Evolutionary conservation across 2,113 vertebrate genomes (phyloP).

Genomic region (Bothrops jararaca): DNA sequence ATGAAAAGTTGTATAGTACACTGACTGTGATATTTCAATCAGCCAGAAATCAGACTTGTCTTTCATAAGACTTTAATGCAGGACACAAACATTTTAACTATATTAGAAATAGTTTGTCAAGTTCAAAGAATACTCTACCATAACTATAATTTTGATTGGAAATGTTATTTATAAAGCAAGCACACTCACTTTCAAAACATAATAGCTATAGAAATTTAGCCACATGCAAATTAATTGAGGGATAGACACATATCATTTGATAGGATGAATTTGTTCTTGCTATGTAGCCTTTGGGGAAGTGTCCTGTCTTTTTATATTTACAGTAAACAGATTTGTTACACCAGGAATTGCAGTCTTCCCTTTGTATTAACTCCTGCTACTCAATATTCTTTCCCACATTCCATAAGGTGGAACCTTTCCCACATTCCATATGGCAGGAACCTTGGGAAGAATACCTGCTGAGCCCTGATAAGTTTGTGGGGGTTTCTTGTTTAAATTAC

Average conservation of each 20-base stretch:
- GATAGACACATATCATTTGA: slow-evolving; percentile 56
- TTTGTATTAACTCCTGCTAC: background rate
- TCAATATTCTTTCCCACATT: background rate
- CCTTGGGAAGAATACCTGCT: no score
- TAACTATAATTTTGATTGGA: background rate
- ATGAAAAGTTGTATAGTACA: background rate
- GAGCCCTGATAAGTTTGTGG: no score
- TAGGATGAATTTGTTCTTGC: slow-evolving; percentile 44
- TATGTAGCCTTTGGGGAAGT: background rate
- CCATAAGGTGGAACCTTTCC: no score
- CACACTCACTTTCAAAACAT: background rate
- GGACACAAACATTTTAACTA: background rate
- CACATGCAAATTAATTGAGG: slow-evolving; percentile 51
- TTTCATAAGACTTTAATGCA: background rate
- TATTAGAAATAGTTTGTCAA: slow-evolving; percentile 4
- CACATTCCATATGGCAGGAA: no score
- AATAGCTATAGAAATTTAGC: slow-evolving; percentile 25
- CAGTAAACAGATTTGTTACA: background rate
- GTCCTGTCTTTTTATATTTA: background rate
- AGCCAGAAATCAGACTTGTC: slow-evolving; percentile 8
- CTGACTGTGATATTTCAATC: background rate
- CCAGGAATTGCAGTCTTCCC: background rate
- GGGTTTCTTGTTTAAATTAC: no score
- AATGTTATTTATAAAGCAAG: background rate
- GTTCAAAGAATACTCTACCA: slow-evolving; percentile 6